Conservation (phyloP, 2,113 vertebrate genomes). For the Nothobranchius furzeri region DNA sequence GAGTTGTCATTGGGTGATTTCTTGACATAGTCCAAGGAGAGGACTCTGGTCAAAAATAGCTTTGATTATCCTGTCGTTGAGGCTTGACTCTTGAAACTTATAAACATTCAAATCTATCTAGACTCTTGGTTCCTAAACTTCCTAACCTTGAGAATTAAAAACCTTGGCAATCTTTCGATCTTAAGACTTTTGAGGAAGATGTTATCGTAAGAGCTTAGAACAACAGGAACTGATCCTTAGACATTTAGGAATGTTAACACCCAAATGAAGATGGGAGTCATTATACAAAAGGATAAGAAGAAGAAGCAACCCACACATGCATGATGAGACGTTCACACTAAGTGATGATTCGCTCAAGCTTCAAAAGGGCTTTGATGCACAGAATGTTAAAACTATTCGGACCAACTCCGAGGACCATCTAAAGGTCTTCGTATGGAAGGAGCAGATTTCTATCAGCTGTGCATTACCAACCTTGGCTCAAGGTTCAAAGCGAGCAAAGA, state of each 20-base stretch:
- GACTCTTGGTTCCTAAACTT: neutral
- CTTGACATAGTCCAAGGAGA: too few relatives aligned
- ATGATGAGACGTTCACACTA: neutral
- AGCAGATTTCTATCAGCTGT: slow-evolving; percentile 19
- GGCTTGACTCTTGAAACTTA: too few relatives aligned
- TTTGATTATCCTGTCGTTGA: too few relatives aligned
- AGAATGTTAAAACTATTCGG: neutral
- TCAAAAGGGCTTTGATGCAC: slow-evolving; percentile 3
- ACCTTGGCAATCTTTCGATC: neutral
- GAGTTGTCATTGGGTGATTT: too few relatives aligned
- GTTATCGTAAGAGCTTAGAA: neutral
- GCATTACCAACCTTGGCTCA: slow-evolving; percentile 5
- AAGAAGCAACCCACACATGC: neutral
- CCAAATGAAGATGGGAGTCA: neutral
- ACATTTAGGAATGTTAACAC: neutral
- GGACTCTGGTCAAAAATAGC: too few relatives aligned
- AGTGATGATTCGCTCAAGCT: neutral
- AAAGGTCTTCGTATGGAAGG: neutral
- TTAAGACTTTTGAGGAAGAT: neutral
- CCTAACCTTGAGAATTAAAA: neutral
- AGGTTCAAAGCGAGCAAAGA: slow-evolving; percentile 29
- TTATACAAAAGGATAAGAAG: neutral
- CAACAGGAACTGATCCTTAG: neutral
- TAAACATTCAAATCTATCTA: too few relatives aligned
- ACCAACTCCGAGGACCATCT: neutral